Evolutionary conservation across 2,888 invertebrate genomes (phyloP).

Genomic region (Brachyopa scutellaris): DNA sequence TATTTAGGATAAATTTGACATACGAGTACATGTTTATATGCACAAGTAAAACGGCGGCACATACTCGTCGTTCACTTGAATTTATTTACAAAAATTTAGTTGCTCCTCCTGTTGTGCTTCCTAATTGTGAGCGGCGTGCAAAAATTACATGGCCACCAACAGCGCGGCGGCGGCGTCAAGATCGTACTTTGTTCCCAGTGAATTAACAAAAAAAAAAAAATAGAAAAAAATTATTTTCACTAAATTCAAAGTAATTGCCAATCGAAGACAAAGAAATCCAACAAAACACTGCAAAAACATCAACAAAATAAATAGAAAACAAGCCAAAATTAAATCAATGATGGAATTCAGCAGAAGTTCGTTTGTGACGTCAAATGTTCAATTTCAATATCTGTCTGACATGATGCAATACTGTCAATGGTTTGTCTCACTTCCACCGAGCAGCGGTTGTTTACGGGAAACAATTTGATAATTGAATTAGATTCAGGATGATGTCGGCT

Average conservation of each 20-base stretch:
- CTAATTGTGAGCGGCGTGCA: slow-evolving; percentile 42
- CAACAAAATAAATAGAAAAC: background rate
- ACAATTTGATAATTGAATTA: slow-evolving; percentile 30
- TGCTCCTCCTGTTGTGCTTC: slow-evolving; percentile 27
- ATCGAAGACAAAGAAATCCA: slow-evolving; percentile 38
- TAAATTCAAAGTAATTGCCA: slow-evolving; percentile 51
- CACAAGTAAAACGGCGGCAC: too few relatives aligned
- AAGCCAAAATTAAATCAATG: slow-evolving; percentile 26
- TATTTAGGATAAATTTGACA: too few relatives aligned
- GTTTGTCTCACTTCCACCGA: slow-evolving; percentile 40
- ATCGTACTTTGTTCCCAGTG: slow-evolving; percentile 12
- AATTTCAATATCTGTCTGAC: slow-evolving; percentile 41
- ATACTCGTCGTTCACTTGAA: too few relatives aligned
- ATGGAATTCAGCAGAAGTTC: background rate
- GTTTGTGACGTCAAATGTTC: slow-evolving; percentile 53
- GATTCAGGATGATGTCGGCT: slow-evolving; percentile 10
- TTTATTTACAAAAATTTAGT: slow-evolving; percentile 30
- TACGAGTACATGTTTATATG: too few relatives aligned
- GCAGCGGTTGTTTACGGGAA: background rate
- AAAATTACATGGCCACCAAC: slow-evolving; percentile 26
- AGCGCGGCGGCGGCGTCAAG: background rate
- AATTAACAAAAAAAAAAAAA: background rate
- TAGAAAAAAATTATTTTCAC: too few relatives aligned
- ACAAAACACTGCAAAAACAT: slow-evolving; percentile 11
- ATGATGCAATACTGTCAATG: slow-evolving; percentile 59